Base-by-base conservation (phyloP, 2,797 vertebrate genomes). In the Premnoplex brunnescens region DNA sequence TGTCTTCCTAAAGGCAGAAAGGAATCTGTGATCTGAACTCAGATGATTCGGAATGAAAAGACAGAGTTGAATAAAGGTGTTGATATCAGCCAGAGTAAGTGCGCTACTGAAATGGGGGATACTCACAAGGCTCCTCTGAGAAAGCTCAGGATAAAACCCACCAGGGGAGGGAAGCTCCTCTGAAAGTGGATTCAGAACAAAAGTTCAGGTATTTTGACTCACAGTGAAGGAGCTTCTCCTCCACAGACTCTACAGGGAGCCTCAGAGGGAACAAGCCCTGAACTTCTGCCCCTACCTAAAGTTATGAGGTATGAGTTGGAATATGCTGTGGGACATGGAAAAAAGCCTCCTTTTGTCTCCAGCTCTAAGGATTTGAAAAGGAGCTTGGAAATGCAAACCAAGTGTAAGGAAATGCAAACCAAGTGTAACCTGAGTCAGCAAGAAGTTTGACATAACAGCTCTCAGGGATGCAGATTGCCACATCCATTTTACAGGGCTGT, bases 351-450 rank as follows among this genome's bases (percentile, higher is more conserved):
- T 82, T 96, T 91, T 90, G 93, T 95, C 64, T 95, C 56, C 56
- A 68, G 83, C 54, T 64, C 83, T 18, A 58, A 10, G 7, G 71
- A 67, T 82, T 88, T 79, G 74, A 89, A 94, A 95, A 93, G 75
- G 56, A 92, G 71, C 67, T 92, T 68, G 91, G 94, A 95, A 96
- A 93, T 93, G 89, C 92, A 96, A 93, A 92, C 85, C 68, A 52
- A 95, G 88, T 78, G 88, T 71, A 94, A 95, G 93, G 82, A 95
- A 97, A 94, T 71, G 88, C 92, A 94, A 96, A 91, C 95, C 76
- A 67, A 95, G 91, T 86, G 89, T 92, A 96, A 95, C 91, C 95
- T 93, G 95, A 97, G 91, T 96, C 96, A 96, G 96, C 94, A 89
- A 95, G 88, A 93, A 95, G 80, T 71, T 41, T 84, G 93, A 95